Percentiles rank a stretch among this genome's conserved stretches.
Evolutionary conservation across 2,888 invertebrate species (phyloP).

Genomic region (Antheraea yamamai): DNA sequence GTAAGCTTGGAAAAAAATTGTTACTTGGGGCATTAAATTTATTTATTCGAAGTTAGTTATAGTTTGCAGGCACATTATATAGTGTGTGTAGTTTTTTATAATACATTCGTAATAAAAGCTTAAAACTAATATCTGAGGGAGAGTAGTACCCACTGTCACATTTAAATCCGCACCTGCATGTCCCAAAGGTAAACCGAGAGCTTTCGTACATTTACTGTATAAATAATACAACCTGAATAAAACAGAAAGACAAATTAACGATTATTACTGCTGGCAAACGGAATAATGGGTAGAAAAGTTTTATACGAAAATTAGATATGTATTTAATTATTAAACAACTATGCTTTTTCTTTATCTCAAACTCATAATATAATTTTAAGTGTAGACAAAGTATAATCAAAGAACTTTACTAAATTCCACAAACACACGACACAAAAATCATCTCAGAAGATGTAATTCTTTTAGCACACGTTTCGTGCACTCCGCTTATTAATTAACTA

Average conservation of each 20-base stretch:
- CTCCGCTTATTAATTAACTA: background rate
- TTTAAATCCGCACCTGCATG: background rate
- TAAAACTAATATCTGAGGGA: background rate
- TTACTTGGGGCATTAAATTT: no score
- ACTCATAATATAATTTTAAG: background rate
- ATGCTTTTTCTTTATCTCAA: background rate
- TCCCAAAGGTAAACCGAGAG: slow-evolving; percentile 4
- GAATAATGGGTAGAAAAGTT: background rate
- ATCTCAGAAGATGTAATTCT: no score
- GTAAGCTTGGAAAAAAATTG: background rate
- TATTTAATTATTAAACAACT: background rate
- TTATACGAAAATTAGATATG: background rate
- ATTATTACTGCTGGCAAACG: background rate
- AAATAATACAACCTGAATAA: slow-evolving; percentile 21
- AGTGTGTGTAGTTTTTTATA: no score
- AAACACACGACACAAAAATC: no score
- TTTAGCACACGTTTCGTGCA: no score
- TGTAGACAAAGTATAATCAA: background rate
- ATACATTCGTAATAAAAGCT: no score
- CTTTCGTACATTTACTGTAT: slow-evolving; percentile 11
- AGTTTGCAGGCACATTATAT: no score
- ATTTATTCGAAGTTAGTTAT: no score
- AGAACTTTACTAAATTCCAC: background rate
- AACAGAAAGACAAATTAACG: slow-evolving; percentile 12
- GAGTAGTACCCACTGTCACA: background rate